These are phyloP conservation scores for Panthera uncia DNA, from an alignment of 2,113 vertebrate genomes.

Conservation along the genomic window DNA sequence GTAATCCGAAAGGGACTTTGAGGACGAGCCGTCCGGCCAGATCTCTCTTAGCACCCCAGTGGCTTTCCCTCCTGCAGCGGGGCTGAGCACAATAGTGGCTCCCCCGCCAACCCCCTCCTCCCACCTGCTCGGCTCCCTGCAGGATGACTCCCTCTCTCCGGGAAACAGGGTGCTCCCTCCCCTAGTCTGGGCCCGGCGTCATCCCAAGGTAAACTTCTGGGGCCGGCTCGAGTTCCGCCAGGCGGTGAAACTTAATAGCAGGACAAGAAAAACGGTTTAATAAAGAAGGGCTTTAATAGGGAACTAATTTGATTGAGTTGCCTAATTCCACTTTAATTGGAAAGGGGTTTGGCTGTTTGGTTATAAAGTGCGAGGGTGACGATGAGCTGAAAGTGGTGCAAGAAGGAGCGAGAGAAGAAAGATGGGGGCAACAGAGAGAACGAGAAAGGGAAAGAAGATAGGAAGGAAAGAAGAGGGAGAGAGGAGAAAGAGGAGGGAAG, in stretches of 20 bases:
- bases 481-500: neutral
- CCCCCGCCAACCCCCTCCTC: neutral
- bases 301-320: constrained; percentile 91
- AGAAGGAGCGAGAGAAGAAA: constrained; percentile 74
- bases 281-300: constrained; percentile 91
- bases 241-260: constrained; percentile 89
- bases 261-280: constrained; percentile 89
- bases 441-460: neutral
- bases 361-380: constrained; percentile 85
- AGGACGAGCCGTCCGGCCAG: neutral
- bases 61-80: neutral
- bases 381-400: constrained; percentile 69
- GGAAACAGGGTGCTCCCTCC: constrained; percentile 62
- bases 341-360: constrained; percentile 87
- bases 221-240: constrained; percentile 84
- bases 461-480: neutral
- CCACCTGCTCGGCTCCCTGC: neutral
- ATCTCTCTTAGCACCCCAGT: neutral
- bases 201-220: constrained; percentile 85
- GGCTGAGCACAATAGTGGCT: neutral
- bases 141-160: neutral
- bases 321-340: constrained; percentile 93
- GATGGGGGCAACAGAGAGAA: constrained; percentile 62
- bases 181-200: constrained; percentile 78
- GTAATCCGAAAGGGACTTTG: neutral